Evolutionary conservation across 1,140 invertebrate genomes (phyloP), one percentile per base, ranked within the genome.

Genomic region (Mactra quadrangularis): DNA sequence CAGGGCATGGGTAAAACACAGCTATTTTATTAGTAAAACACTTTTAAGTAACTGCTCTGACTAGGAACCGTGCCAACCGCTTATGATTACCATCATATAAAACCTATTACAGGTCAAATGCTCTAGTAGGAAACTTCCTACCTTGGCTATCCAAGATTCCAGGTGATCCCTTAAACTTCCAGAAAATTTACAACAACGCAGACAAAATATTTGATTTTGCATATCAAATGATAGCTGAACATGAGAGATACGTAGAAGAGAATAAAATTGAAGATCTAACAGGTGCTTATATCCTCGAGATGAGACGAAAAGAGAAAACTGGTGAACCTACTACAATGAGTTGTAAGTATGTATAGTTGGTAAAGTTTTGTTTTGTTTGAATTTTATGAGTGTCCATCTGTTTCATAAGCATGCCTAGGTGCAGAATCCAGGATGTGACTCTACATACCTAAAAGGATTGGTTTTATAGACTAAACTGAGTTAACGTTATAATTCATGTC

Each of bases 251-350:
- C 3, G 62, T 66, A n/a, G 59, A 76, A 17, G 60, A 68, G 27
- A 76, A 33, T 15, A 52, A 86, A 27, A 52, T 78, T 3, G 60
- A 64, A 11, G 84, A 87, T 52, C 74, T 84, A 17, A 87, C 76
- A 17, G 59, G 59, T 19, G 79, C 79, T 25, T 87, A 86, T 38
- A 62, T 87, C 13, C 83, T 75, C 45, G 59, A 78, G 27, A 59
- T 85, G 45, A 66, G 71, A 19, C 71, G 41, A 31, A 50, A 68
- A 25, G 62, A 85, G 41, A 47, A 68, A 11, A 19, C 31, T 7
- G 79, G 76, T n/a, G 70, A 81, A 47, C 4, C 17, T 29, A 83
- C 77, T 19, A 75, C 64, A 0, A 52, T 83, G 59, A 45, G 41
- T 38, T 76, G 66, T 77, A 52, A 84, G 57, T 22, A 33, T 70